Conservation (phyloP, 2,888 invertebrate species). For the Pimpla rufipes region DNA sequence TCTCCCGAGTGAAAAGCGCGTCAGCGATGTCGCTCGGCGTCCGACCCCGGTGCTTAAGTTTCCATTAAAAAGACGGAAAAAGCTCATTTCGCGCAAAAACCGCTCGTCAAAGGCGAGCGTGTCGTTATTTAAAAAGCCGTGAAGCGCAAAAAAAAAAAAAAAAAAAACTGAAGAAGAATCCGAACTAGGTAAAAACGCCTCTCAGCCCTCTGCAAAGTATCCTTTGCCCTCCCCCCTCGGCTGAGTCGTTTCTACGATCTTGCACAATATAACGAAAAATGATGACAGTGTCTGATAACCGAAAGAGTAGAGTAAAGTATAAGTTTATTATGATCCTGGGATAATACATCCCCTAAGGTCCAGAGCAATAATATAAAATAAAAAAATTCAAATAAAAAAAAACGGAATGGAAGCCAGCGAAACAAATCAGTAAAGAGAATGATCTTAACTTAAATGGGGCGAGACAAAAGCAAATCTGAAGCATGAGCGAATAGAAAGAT, state of each 20-base stretch:
- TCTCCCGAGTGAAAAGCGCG: background rate
- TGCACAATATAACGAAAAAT: constrained; percentile 8
- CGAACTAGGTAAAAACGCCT: background rate
- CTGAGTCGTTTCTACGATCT: background rate
- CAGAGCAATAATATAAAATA: no score
- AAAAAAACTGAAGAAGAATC: background rate
- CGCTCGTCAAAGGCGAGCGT: background rate
- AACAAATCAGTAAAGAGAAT: no score
- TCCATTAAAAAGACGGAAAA: constrained; percentile 14
- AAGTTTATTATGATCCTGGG: no score
- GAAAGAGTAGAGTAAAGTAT: no score
- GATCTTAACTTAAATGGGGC: no score
- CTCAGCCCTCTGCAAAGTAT: background rate
- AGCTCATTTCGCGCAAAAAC: background rate
- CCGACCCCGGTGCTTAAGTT: background rate
- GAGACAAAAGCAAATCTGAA: no score
- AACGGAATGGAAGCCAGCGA: no score
- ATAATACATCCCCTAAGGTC: no score
- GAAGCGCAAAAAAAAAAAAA: constrained; percentile 3
- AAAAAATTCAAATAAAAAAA: no score
- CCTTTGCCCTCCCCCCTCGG: background rate
- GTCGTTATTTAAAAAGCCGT: background rate
- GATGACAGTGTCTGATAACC: constrained; percentile 2
- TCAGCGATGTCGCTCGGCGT: background rate
- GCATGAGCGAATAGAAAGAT: no score